Evolutionary conservation across 2,888 invertebrate species (phyloP).

Genomic region (Agrotis segetum): DNA sequence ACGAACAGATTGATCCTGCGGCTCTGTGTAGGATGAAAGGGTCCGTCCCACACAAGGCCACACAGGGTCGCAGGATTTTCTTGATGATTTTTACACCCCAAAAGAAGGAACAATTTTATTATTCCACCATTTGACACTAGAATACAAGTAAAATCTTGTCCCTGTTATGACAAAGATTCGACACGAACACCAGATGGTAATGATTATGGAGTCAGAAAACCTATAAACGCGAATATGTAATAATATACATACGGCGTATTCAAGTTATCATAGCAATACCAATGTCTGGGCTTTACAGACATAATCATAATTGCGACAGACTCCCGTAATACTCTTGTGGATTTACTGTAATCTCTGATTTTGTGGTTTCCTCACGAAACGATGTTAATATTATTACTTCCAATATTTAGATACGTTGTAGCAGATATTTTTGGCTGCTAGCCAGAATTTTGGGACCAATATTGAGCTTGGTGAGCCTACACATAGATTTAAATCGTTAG

Average conservation of each 20-base stretch:
- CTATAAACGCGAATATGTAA: neutral
- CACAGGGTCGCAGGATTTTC: no score
- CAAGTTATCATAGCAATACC: conserved; percentile 13
- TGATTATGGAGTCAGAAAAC: neutral
- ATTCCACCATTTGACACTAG: no score
- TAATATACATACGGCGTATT: neutral
- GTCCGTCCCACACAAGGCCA: no score
- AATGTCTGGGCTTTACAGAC: conserved; percentile 24
- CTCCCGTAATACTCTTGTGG: conserved; percentile 16
- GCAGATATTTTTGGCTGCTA: conserved; percentile 38
- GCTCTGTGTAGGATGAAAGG: no score
- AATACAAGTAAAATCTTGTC: no score
- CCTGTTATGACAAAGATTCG: no score
- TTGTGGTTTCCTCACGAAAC: conserved; percentile 45
- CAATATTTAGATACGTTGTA: conserved; percentile 30
- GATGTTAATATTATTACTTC: conserved; percentile 41
- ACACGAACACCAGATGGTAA: neutral
- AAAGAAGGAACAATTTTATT: no score
- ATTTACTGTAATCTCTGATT: conserved; percentile 44
- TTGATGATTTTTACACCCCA: no score
- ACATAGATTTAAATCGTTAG: conserved; percentile 19
- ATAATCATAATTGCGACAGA: conserved; percentile 42
- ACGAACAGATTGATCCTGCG: no score
- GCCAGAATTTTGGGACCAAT: conserved; percentile 55
- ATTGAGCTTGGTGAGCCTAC: conserved; percentile 45